These are phyloP conservation scores for Hipposideros larvatus DNA, from an alignment of 2,797 vertebrate species.

Conservation along the genomic window DNA sequence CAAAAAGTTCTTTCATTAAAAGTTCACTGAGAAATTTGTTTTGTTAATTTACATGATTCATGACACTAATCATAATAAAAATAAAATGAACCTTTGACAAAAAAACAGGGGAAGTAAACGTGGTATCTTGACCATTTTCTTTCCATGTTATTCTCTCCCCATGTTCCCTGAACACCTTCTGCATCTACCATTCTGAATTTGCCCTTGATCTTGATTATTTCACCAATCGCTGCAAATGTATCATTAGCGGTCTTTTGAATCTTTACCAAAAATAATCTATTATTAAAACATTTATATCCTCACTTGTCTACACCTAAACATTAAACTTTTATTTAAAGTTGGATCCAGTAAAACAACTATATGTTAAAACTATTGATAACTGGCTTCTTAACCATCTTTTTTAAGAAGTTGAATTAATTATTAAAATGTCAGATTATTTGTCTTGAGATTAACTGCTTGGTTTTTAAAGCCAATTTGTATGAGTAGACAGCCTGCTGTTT, in stretches of 20 bases:
- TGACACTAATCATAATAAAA: background rate
- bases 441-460: constrained; percentile 70
- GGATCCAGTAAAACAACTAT: constrained; percentile 69
- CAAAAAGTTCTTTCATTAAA: background rate
- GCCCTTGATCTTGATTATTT: constrained; percentile 44
- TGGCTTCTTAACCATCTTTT: constrained; percentile 54
- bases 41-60: constrained; percentile 37
- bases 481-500: constrained; percentile 56
- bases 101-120: background rate
- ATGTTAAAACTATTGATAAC: constrained; percentile 68
- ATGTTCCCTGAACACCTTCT: background rate
- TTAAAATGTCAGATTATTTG: constrained; percentile 76
- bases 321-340: constrained; percentile 75
- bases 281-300: constrained; percentile 71
- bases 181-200: background rate
- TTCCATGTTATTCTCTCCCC: background rate
- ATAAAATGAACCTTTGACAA: background rate
- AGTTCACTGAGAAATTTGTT: constrained; percentile 26
- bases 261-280: constrained; percentile 62
- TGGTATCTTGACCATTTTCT: background rate
- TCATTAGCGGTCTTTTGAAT: constrained; percentile 45
- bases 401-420: constrained; percentile 70
- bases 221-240: constrained; percentile 15
- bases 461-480: constrained; percentile 66
- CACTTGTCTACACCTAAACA: constrained; percentile 62